Evolutionary conservation across 2,888 invertebrate species (phyloP), one percentile per base, ranked within the genome.

Genomic region (Netelia melanura): DNA sequence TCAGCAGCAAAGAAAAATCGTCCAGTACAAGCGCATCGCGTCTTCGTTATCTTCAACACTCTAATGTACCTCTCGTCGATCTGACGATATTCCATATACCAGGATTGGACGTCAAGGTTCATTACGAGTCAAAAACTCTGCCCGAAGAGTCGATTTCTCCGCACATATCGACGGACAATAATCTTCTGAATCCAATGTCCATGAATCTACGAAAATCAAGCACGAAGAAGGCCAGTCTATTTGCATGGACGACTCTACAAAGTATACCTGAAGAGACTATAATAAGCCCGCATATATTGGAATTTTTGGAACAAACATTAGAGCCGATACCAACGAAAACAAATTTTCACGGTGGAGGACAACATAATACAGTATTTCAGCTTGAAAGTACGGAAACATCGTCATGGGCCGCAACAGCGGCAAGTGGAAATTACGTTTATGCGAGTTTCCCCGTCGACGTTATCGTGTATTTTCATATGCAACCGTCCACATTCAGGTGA

Each of bases 381-480:
- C 82, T 92, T 68, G 92, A 93, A 58, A 92, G 89, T 81, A 90
- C 87, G 38, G 94, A 93, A 78, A 94, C 92, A 79, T 92, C 93
- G 52, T 93, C 93, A 6, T 93, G 93, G 91, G 92, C 93, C 5
- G 93, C 91, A 1, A 92, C 93, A 11, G 92, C 93, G 43, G 93
- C 93, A 9, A 92, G 89, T 79, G 92, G 92, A 65, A 93, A 93
- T 89, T 97, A 97, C 91, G 97, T 97, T 88, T 98, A 98, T 93
- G 97, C 98, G 54, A 98, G 98, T 77, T 99, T 99, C 94, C 99
- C 99, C 0, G 99, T 99, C 0, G 99, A 99, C 94, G 99, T 99
- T 30, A 98, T 99, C 89, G 99, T 99, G 61, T 99, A 99, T 94
- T 98, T 99, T 95, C 98, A 98, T 94, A 99, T 99, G 97, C 98